Evolutionary conservation across 2,113 vertebrate genomes (phyloP).

Genomic region (Cyphomyrus plagiostoma): DNA sequence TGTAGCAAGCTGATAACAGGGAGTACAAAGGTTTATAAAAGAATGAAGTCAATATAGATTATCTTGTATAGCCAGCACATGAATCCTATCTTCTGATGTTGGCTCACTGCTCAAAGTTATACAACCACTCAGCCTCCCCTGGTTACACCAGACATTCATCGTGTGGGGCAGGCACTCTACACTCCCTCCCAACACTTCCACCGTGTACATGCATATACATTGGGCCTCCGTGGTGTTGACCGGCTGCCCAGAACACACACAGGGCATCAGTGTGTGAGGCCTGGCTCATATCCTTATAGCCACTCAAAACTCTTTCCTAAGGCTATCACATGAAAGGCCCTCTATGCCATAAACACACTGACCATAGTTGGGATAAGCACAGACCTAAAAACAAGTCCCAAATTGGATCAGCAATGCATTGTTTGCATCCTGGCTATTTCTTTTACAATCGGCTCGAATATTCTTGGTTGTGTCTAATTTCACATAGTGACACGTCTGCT

Average conservation of each 20-base stretch:
- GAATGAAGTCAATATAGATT: background rate
- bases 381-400: background rate
- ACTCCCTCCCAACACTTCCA: slow-evolving; percentile 53
- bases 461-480: background rate
- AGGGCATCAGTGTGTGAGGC: slow-evolving; percentile 64
- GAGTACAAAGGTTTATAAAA: background rate
- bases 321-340: slow-evolving; percentile 65
- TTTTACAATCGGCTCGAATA: background rate
- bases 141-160: slow-evolving; percentile 47
- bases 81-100: slow-evolving; percentile 31
- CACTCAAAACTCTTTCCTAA: slow-evolving; percentile 69
- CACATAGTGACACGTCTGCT: background rate
- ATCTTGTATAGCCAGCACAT: background rate
- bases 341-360: slow-evolving; percentile 65
- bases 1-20: background rate
- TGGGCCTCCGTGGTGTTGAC: slow-evolving; percentile 67
- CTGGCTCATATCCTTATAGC: slow-evolving; percentile 64
- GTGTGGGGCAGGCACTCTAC: slow-evolving; percentile 64
- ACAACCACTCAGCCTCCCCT: slow-evolving; percentile 34
- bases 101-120: slow-evolving; percentile 46
- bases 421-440: background rate
- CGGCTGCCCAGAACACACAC: slow-evolving; percentile 64
- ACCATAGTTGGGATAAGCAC: slow-evolving; percentile 42
- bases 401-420: background rate
- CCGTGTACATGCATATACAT: slow-evolving; percentile 58